Evolutionary conservation across 2,797 vertebrate species (phyloP), one percentile per base, ranked within the genome.

Genomic region (Mergus octosetaceus): DNA sequence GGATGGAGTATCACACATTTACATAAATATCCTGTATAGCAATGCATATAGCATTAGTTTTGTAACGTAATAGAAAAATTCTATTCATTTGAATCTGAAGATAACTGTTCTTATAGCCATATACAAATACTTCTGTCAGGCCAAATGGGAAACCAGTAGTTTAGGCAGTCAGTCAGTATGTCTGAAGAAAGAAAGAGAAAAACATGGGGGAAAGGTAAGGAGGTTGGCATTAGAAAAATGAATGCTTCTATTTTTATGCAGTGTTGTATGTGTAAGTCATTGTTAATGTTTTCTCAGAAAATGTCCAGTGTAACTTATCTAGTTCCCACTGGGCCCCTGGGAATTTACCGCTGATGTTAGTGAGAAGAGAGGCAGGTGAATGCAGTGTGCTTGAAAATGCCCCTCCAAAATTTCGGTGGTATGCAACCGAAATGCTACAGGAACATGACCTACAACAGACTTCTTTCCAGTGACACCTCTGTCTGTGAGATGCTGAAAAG

Each of bases 131-230:
- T 22, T 89, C 9, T 69, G 3, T 68, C 6, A 1, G 27, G 65
- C 20, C 12, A 75, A 71, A 54, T 12, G 32, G 41, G 34, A 76
- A 80, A 43, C 2, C 24, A 61, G 2, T 22, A 25, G 18, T 70
- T 88, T 76, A 61, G 36, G n/a, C 36, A 76, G n/a, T 28, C 73
- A 28, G 30, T 47, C 27, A 79, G 2, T 61, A 53, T 9, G 15
- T 45, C 21, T 53, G 56, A 91, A 83, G 43, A 51, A 58, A 76
- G 43, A 87, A 78, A 56, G 7, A 45, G 73, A 85, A 85, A 47
- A 45, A 13, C 11, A 27, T 15, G 15, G 22, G 24, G 6, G 3
- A 43, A 60, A 39, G 28, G 39, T 0, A 0, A 14, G 21, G 11
- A 51, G n/a, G 19, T 20, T 60, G 27, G 14, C 51, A 58, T 78